Percentiles rank a stretch among this genome's conserved stretches.
These are phyloP conservation scores for Lasaia peninsularis DNA, from an alignment of 1,140 invertebrate species.

Conservation along the genomic window DNA sequence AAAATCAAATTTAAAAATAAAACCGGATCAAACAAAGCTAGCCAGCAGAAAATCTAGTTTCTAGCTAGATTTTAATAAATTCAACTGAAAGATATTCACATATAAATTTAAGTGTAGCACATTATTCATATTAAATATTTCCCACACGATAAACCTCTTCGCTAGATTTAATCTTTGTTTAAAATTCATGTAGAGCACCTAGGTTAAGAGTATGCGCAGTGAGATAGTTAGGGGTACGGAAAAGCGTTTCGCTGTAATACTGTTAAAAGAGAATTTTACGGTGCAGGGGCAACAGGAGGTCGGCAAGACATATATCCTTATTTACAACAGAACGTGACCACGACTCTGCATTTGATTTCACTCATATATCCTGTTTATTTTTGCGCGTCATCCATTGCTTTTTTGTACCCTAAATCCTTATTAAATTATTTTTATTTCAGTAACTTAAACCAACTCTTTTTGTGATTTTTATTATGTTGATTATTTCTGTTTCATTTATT, in stretches of 20 bases:
- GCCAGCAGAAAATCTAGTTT: too few species aligned
- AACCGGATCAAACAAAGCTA: too few species aligned
- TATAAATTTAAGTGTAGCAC: conserved; percentile 1
- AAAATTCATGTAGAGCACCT: conserved; percentile 19
- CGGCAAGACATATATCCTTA: conserved; percentile 45
- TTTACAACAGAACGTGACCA: conserved; percentile 53
- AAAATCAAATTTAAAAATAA: too few species aligned
- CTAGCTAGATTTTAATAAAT: neutral
- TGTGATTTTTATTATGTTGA: too few species aligned
- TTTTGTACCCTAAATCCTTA: too few species aligned
- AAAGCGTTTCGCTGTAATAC: conserved; percentile 51
- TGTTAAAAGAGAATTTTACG: conserved; percentile 55
- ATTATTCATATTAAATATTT: conserved; percentile 12
- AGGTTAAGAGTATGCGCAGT: conserved; percentile 22
- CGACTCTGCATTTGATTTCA: conserved; percentile 40
- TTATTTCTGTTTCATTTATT: too few species aligned
- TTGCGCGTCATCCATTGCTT: neutral
- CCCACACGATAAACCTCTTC: conserved; percentile 11
- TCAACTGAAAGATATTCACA: neutral
- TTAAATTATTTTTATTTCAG: too few species aligned
- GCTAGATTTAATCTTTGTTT: conserved; percentile 12
- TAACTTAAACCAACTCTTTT: too few species aligned
- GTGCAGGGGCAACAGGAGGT: conserved; percentile 25
- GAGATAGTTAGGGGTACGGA: conserved; percentile 31
- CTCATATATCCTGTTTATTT: conserved; percentile 19